Base-by-base conservation (phyloP, 2,113 vertebrate species). In the Pyrgilauda ruficollis region DNA sequence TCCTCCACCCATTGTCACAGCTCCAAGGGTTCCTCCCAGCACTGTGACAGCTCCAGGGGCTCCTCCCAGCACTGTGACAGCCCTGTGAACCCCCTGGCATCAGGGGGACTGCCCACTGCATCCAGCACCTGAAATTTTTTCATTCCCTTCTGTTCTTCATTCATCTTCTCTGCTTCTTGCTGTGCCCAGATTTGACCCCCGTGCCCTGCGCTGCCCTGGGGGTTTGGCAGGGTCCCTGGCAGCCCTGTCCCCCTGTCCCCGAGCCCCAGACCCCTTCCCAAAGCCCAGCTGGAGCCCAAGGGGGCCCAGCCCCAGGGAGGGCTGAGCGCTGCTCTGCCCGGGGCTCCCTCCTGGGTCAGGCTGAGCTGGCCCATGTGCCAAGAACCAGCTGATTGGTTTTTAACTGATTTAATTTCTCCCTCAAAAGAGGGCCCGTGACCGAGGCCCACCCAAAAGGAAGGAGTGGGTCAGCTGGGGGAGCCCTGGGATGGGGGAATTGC, bases 171-270 rank as follows among this genome's bases (percentile, higher is more conserved):
- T 47, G 13, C 4, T 62, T 52, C 55, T 26, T 37, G 10, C 33
- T 47, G 44, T 74, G 55, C 35, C 78, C 41, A n/a, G 62, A 43
- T 13, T 4, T 22, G 37, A 9, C 22, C 24, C 8, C 1, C 31
- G 5, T 31, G 58, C 31, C 13, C 21, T 33, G 39, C 50, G 24
- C 33, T 77, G 24, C 20, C 30, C 23, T 31, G 75, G 33, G 39
- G 50, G 9, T 46, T 4, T 43, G 31, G 21, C 33, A 30, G 19
- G 0, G 0, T 4, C 39, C 39, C 44, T 0, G 5, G 28, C 22
- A 59, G 39, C 37, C 55, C 8, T 8, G 8, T 24, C 16, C 49
- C 59, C 31, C 6, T 35, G 44, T 49, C 39, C 44, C 47, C 17
- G 19, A 76, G 37, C 53, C 46, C 2, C 28, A 4, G 27, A 19